Percentiles rank a stretch among this genome's conserved stretches.
phyloP scores from a whole-genome alignment of 2,888 invertebrate genomes.

The Geotrupes spiniger region DNA sequence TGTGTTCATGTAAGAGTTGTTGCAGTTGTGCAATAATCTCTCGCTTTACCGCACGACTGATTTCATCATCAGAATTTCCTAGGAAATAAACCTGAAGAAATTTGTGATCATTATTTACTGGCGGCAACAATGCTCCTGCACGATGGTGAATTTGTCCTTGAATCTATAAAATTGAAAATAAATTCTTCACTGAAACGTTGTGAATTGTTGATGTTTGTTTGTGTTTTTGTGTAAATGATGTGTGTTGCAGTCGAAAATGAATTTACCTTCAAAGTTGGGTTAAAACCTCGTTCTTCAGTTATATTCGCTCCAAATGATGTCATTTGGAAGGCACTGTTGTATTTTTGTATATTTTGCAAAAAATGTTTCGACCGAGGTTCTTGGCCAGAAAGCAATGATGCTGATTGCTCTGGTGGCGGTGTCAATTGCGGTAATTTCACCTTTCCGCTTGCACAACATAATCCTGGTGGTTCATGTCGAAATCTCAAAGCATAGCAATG shows the following conservation, averaged over 20 bases:
- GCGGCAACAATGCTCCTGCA: constrained; percentile 1
- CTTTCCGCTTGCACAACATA: constrained; percentile 18
- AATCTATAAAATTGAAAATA: constrained; percentile 14
- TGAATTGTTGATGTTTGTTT: constrained; percentile 10
- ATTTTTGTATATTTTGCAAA: constrained; percentile 13
- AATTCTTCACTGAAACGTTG: not conserved
- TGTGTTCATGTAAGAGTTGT: constrained; percentile 33
- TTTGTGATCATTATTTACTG: constrained; percentile 16
- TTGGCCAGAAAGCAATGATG: constrained; percentile 11
- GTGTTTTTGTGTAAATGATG: no score
- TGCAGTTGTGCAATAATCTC: constrained; percentile 26
- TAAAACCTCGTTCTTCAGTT: constrained; percentile 14
- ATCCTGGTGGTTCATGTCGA: constrained; percentile 26
- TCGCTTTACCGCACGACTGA: constrained; percentile 15
- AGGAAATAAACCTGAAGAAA: constrained; percentile 34
- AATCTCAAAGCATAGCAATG: constrained; percentile 26
- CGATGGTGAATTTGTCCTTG: constrained; percentile 25
- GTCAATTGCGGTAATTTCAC: constrained; percentile 16
- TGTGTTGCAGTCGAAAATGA: no score
- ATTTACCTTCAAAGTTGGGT: constrained; percentile 18
- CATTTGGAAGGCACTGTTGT: constrained; percentile 21
- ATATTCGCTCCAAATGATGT: constrained; percentile 18
- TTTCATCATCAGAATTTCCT: constrained; percentile 26
- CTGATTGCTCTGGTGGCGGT: constrained; percentile 12
- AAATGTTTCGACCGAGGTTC: constrained; percentile 7